Evolutionary conservation across 2,888 invertebrate genomes (phyloP).

Genomic region (Caenorhabditis macrosperma): DNA sequence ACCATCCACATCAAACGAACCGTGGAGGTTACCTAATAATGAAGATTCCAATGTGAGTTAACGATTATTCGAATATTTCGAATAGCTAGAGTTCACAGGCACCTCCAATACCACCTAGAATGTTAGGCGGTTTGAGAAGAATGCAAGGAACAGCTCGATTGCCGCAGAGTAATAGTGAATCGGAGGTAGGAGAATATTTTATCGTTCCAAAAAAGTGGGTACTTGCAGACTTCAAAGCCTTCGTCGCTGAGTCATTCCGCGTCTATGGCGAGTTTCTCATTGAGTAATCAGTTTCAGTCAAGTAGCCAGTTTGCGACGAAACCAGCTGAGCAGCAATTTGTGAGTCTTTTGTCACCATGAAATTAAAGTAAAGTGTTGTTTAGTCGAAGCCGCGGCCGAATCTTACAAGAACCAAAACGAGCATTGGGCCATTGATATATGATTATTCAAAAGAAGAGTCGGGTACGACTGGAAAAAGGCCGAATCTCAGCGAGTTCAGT

Average conservation of each 20-base stretch:
- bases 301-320: neutral
- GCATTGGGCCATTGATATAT: constrained; percentile 2
- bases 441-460: neutral
- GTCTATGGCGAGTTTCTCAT: neutral
- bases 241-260: neutral
- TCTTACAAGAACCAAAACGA: constrained; percentile 14
- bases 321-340: no score
- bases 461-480: neutral
- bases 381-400: neutral
- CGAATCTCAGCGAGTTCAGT: neutral
- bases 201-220: no score
- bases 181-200: no score
- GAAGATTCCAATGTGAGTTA: no score
- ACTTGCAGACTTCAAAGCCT: no score
- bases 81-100: neutral
- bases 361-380: neutral
- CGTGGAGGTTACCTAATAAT: neutral
- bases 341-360: no score
- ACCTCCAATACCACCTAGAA: neutral
- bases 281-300: neutral
- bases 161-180: neutral
- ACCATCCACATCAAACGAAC: no score
- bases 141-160: constrained; percentile 21
- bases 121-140: constrained; percentile 8
- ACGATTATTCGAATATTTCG: no score